A percentile compares a stretch with the other conserved stretches of the same genome.
phyloP scores from a whole-genome alignment of 2,888 invertebrate genomes.

The Trichacis sp. region DNA sequence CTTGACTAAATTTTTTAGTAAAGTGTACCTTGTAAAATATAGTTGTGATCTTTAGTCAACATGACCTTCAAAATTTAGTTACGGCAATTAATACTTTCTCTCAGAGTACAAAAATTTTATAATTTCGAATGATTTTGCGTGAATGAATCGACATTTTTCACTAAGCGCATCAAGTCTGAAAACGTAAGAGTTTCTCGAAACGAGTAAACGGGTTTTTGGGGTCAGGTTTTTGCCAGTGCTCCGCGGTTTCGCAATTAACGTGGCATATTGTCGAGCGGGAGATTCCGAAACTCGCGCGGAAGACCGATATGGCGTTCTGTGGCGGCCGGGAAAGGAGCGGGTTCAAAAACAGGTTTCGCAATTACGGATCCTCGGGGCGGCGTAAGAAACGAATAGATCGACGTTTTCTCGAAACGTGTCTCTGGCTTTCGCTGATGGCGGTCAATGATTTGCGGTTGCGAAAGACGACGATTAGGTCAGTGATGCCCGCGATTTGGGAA shows the following conservation, averaged over 20 bases:
- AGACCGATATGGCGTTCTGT: conserved; percentile 21
- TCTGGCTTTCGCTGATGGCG: background rate
- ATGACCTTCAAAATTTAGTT: too few species aligned
- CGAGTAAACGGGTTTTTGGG: background rate
- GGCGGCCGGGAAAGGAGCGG: conserved; percentile 37
- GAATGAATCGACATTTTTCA: too few species aligned
- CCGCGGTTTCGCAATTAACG: background rate
- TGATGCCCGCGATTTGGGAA: too few species aligned
- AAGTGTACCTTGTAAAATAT: too few species aligned
- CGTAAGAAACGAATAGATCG: conserved; percentile 22
- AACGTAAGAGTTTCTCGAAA: background rate
- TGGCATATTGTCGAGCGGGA: background rate
- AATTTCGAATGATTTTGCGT: too few species aligned
- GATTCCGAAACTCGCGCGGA: background rate
- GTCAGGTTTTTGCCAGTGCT: background rate
- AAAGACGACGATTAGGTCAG: background rate
- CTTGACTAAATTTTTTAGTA: too few species aligned
- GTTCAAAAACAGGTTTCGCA: conserved; percentile 33
- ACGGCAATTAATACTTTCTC: too few species aligned
- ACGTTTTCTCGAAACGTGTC: conserved; percentile 15
- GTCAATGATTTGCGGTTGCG: background rate
- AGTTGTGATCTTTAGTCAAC: too few species aligned
- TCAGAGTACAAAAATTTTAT: too few species aligned
- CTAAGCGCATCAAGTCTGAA: too few species aligned
- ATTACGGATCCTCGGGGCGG: conserved; percentile 26